Conservation (phyloP, 1,140 invertebrate genomes). For the Aporrectodea caliginosa region DNA sequence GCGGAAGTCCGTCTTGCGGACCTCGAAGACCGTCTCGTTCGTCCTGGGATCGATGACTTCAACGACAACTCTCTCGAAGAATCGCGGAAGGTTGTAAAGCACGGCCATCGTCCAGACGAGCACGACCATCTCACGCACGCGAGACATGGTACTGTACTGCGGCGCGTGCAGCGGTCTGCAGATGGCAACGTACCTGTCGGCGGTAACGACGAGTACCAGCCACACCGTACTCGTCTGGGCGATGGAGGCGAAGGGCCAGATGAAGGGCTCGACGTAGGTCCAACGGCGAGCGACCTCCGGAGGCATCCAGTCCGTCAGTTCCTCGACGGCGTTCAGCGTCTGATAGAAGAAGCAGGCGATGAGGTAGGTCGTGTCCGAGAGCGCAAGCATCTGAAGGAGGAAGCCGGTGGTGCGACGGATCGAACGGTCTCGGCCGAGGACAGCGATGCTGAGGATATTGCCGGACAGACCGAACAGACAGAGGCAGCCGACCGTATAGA, state of each 20-base stretch:
- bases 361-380: conserved; percentile 24
- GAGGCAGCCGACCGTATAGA: conserved; percentile 20
- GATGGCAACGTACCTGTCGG: conserved; percentile 31
- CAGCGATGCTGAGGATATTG: conserved; percentile 24
- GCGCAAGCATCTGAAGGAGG: conserved; percentile 29
- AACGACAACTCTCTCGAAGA: conserved; percentile 26
- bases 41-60: not conserved
- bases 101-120: conserved; percentile 22
- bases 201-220: conserved; percentile 27
- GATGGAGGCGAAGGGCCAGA: not conserved
- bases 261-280: not conserved
- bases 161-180: conserved; percentile 27
- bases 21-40: not conserved
- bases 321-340: conserved; percentile 8
- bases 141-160: conserved; percentile 29
- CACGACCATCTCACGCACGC: conserved; percentile 11
- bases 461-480: conserved; percentile 20
- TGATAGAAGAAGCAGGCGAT: conserved; percentile 26
- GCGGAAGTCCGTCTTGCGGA: conserved; percentile 7
- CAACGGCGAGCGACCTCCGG: not conserved
- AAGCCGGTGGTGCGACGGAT: conserved; percentile 26
- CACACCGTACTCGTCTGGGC: conserved; percentile 27
- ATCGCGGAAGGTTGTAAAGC: conserved; percentile 31
- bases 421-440: conserved; percentile 20
- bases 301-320: not conserved